phyloP scores from a whole-genome alignment of 2,113 vertebrate genomes.

The Calyptomena viridis region DNA sequence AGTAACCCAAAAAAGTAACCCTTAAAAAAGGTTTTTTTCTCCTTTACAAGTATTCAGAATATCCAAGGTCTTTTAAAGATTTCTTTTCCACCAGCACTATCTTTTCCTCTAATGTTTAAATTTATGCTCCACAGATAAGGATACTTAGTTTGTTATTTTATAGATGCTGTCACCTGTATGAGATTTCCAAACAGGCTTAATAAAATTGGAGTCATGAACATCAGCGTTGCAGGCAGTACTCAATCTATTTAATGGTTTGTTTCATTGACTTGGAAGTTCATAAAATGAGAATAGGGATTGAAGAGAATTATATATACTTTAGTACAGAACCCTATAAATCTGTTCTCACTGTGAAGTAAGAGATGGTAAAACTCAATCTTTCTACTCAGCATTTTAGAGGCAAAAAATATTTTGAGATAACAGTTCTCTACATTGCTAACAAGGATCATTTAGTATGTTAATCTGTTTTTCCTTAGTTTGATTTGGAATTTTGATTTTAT shows the following conservation, averaged over 20 bases:
- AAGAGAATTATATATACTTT: background rate
- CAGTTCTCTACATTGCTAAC: background rate
- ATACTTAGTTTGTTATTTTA: background rate
- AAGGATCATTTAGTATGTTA: background rate
- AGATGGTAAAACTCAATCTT: background rate
- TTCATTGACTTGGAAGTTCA: conserved; percentile 8
- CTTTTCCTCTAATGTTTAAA: background rate
- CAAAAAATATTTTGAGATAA: background rate
- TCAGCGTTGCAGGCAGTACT: background rate
- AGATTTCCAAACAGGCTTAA: background rate
- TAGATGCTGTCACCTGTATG: background rate
- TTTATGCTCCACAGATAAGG: background rate
- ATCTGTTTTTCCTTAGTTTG: background rate
- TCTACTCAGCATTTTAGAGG: background rate
- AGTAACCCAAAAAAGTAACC: background rate
- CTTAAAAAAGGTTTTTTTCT: background rate
- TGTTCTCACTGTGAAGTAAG: background rate
- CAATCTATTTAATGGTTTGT: background rate
- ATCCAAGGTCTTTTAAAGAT: background rate
- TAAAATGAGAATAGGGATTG: conserved; percentile 1
- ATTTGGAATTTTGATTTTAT: background rate
- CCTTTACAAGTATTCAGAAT: background rate
- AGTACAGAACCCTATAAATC: background rate
- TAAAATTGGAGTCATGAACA: background rate
- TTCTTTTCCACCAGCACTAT: background rate